phyloP scores from a whole-genome alignment of 2,113 vertebrate genomes.

The Pardalotus punctatus region DNA sequence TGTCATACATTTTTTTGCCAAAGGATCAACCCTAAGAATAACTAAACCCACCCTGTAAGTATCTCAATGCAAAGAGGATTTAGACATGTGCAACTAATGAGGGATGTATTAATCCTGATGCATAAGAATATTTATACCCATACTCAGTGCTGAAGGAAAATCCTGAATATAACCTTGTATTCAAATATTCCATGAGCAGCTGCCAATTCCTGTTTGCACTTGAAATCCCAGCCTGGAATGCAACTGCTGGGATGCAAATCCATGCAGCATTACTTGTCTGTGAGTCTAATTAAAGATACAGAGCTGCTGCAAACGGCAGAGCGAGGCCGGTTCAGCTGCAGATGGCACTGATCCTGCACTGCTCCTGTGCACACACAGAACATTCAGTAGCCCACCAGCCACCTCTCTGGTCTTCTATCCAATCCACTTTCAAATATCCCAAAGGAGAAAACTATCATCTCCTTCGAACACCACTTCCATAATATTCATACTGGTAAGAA shows the following conservation, averaged over 20 bases:
- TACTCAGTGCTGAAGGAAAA: not conserved
- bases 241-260: conserved; percentile 9
- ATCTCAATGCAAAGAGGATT: not conserved
- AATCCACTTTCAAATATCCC: not conserved
- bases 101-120: not conserved
- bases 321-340: not conserved
- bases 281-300: not conserved
- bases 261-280: not conserved
- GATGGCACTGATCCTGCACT: rapidly evolving
- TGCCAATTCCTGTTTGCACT: not conserved
- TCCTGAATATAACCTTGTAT: not conserved
- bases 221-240: not conserved
- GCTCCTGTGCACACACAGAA: not conserved
- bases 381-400: not conserved
- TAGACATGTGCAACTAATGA: not conserved
- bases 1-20: not conserved
- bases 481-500: not conserved
- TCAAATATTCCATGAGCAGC: not conserved
- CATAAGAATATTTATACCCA: not conserved
- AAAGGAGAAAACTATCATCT: not conserved
- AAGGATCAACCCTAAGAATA: conserved; percentile 24
- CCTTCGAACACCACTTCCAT: not conserved
- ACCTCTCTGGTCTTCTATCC: not conserved
- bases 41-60: not conserved
- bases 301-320: not conserved